Base-by-base conservation (phyloP, 2,888 invertebrate species). In the Girardia tigrina region DNA sequence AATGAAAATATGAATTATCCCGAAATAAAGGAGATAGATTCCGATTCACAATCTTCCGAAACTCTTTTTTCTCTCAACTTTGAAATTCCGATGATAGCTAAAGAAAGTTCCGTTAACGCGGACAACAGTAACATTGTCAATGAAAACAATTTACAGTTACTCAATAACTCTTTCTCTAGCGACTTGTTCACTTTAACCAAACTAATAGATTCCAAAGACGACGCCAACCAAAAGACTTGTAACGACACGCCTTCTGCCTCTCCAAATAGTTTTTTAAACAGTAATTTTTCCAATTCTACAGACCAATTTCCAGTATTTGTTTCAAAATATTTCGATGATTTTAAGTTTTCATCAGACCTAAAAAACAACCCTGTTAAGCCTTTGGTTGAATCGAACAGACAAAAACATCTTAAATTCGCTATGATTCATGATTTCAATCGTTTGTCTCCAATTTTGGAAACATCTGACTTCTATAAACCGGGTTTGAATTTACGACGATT, bases 241-340 rank as follows among this genome's bases (percentile, higher is more conserved):
- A 23, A 56, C n/a, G 56, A 56, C 23, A 16, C 23, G n/a, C n/a
- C 8, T 56, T 56, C 56, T n/a, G 4, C 23, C 6, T 56, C 56
- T 8, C 4, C 56, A 2, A 23, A 56, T 2, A 56, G 56, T 56
- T 20, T 56, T 4, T 56, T 56, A n/a, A 56, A 56, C 23, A 56
- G 56, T 56, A 56, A 56, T n/a, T 56, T 56, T 56, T 56, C 56
- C 4, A 56, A 56, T 56, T 56, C 56, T 23, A 56, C 56, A 20
- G 56, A 56, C n/a, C 23, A 56, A 20, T 56, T 56, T 56, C n/a
- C 56, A 16, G 56, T 20, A 56, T 56, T 56, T 56, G 6, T 56
- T 56, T 56, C 56, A 16, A 56, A 56, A n/a, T 56, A 56, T 56
- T 56, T 56, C 4, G n/a, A 56, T n/a, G 56, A 56, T 20, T 56